Percentiles rank a stretch among this genome's conserved stretches.
Conservation (phyloP, 2,888 invertebrate genomes). For the Scelioninae gen. 1 region DNA sequence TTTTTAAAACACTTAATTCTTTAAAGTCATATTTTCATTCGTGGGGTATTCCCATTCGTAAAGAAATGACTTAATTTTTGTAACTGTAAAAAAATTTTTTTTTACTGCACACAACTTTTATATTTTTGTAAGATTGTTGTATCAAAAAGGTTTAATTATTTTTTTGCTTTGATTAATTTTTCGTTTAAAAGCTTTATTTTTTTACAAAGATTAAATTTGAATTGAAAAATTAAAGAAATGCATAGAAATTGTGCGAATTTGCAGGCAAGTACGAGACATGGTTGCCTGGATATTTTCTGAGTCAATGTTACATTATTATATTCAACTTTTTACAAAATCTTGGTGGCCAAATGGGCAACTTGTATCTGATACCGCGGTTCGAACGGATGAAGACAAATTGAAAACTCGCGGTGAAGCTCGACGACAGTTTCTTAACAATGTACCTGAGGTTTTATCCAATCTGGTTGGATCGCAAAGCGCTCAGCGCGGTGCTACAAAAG, state of each 20-base stretch:
- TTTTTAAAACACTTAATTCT: neutral
- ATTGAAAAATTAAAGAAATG: too few relatives aligned
- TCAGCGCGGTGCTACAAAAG: slow-evolving; percentile 92
- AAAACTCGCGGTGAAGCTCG: slow-evolving; percentile 89
- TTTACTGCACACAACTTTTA: too few relatives aligned
- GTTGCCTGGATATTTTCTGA: slow-evolving; percentile 95
- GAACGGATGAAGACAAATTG: slow-evolving; percentile 87
- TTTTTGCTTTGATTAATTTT: too few relatives aligned
- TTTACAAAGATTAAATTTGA: too few relatives aligned
- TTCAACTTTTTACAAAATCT: slow-evolving; percentile 91
- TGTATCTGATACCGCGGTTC: slow-evolving; percentile 85
- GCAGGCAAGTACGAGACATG: slow-evolving; percentile 93
- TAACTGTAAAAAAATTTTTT: too few relatives aligned
- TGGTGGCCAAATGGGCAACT: slow-evolving; percentile 96
- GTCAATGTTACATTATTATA: slow-evolving; percentile 95
- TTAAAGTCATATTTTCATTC: too few relatives aligned
- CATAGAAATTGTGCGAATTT: slow-evolving; percentile 44
- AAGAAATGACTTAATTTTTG: too few relatives aligned
- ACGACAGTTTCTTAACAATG: slow-evolving; percentile 89
- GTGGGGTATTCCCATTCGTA: too few relatives aligned
- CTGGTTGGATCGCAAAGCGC: slow-evolving; percentile 94
- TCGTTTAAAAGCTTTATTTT: too few relatives aligned
- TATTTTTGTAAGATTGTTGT: too few relatives aligned
- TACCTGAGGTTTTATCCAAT: slow-evolving; percentile 92
- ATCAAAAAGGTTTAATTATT: too few relatives aligned